phyloP scores from a whole-genome alignment of 1,140 invertebrate genomes.

The Plodia interpunctella region DNA sequence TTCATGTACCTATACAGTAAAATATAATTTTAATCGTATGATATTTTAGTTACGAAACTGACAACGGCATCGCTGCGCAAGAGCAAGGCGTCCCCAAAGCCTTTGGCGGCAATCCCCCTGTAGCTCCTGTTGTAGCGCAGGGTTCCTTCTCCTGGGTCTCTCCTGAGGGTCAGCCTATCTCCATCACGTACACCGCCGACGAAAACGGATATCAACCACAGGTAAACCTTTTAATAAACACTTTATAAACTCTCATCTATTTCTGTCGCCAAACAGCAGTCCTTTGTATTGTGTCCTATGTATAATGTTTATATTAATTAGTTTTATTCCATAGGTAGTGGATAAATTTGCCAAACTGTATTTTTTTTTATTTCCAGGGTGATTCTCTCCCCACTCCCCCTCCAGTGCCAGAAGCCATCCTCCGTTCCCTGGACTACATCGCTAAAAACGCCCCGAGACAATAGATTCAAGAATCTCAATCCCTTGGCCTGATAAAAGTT shows the following conservation, averaged over 20 bases:
- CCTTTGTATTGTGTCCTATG: too few relatives aligned
- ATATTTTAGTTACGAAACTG: conserved; percentile 76
- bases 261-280: too few relatives aligned
- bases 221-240: conserved; percentile 39
- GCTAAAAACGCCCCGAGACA: conserved; percentile 28
- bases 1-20: too few relatives aligned
- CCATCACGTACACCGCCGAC: conserved; percentile 75
- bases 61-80: conserved; percentile 78
- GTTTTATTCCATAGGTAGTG: too few relatives aligned
- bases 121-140: conserved; percentile 55
- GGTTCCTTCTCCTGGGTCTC: conserved; percentile 68
- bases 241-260: too few relatives aligned
- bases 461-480: conserved; percentile 20
- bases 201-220: conserved; percentile 78
- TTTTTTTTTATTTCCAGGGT: conserved; percentile 53
- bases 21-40: neutral
- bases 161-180: conserved; percentile 58
- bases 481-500: conserved; percentile 17
- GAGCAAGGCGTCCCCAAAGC: conserved; percentile 72
- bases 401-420: conserved; percentile 65
- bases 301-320: too few relatives aligned
- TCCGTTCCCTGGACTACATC: conserved; percentile 65
- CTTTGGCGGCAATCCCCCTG: conserved; percentile 73
- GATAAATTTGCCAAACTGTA: too few relatives aligned
- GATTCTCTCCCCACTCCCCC: conserved; percentile 71